Base-by-base conservation (phyloP, 2,888 invertebrate genomes). In the Matsumyia berberina region DNA sequence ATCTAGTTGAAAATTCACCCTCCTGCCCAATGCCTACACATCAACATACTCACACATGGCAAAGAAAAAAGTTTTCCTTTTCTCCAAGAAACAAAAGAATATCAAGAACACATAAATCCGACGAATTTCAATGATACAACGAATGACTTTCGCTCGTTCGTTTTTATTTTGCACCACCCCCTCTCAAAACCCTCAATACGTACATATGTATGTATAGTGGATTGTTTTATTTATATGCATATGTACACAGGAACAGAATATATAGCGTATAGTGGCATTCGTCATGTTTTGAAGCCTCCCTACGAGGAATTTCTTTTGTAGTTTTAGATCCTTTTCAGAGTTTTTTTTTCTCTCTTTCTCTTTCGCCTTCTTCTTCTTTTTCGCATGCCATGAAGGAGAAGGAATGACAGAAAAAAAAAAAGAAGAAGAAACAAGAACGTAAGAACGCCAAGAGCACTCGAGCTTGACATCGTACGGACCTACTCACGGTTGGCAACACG, bases 391-490 rank as follows among this genome's bases (percentile, higher is more conserved):
- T 49, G 66, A 58, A 60, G 53, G n/a, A 33, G 24, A 12, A 29
- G 46, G 35, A 49, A 72, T 24, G 62, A 73, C 46, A 46, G 33
- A n/a, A 35, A 6, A 15, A n/a, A n/a, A 39, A 44, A 44, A 44
- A 55, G 55, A 11, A 49, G 46, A 8, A 55, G 19, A 24, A 7
- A 42, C n/a, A n/a, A n/a, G 33, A 58, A 57, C 49, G 24, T 66
- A 58, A 46, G 46, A 58, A 76, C 85, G 64, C 76, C 70, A 85
- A 80, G 85, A 80, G 85, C 85, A 85, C 85, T 85, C 85, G 80
- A 70, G 80, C 85, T 74, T 85, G 74, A 79, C 85, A 80, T 79
- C 73, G 19, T 72, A 76, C 37, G 35, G 42, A 58, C 66, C 37
- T 35, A 74, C 83, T 78, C 57, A 81, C 76, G 64, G 69, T 62